Percentiles rank a stretch among this genome's conserved stretches.
Evolutionary conservation across 2,113 vertebrate species (phyloP).

Genomic region (Macaca mulatta): DNA sequence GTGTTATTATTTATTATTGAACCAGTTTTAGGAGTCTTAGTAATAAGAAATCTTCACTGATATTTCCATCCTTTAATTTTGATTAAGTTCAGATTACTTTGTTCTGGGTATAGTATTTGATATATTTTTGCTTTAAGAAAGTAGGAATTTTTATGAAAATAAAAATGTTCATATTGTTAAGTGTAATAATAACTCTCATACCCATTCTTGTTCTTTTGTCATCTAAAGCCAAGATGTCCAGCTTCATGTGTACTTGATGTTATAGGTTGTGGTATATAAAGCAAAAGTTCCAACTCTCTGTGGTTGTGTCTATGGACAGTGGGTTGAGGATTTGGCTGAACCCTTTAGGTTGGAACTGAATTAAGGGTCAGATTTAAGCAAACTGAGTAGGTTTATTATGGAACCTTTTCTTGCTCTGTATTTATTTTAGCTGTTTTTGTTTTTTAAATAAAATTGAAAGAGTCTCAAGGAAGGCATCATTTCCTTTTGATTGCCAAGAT

Average conservation of each 20-base stretch:
- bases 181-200: background rate
- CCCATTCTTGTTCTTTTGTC: background rate
- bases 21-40: background rate
- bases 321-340: background rate
- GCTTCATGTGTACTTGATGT: background rate
- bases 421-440: background rate
- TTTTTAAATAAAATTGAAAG: slow-evolving; percentile 8
- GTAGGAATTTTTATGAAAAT: slow-evolving; percentile 14
- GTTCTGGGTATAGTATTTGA: background rate
- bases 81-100: slow-evolving; percentile 30
- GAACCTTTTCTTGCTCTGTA: background rate
- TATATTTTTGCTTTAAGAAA: slow-evolving; percentile 32
- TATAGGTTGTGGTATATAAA: background rate
- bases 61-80: background rate
- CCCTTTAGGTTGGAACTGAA: background rate
- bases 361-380: background rate
- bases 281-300: background rate
- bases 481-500: slow-evolving; percentile 34
- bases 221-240: background rate
- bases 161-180: slow-evolving; percentile 2
- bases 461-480: background rate
- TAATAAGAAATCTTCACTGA: slow-evolving; percentile 12
- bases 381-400: background rate
- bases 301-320: background rate
- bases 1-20: slow-evolving; percentile 27